These are phyloP conservation scores for Sebastes iracundus DNA, from an alignment of 2,797 vertebrate species.

Conservation along the genomic window DNA sequence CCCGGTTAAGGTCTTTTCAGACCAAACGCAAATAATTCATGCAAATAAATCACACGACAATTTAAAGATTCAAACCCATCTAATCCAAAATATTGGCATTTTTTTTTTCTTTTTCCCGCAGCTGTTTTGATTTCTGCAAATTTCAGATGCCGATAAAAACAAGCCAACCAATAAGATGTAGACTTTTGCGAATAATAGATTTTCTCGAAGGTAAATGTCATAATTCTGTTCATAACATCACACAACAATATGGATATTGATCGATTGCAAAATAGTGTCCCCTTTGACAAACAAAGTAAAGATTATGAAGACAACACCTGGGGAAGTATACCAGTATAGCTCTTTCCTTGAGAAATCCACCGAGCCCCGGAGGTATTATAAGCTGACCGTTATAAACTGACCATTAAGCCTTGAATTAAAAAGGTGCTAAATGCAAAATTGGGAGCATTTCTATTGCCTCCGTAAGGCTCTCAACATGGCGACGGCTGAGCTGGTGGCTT, in stretches of 20 bases:
- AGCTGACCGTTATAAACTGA: too few relatives aligned
- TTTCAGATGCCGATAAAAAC: not conserved
- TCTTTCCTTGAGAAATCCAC: too few relatives aligned
- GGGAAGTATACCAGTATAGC: not conserved
- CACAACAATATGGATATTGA: not conserved
- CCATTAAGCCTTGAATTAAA: too few relatives aligned
- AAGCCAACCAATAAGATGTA: not conserved
- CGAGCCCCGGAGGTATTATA: too few relatives aligned
- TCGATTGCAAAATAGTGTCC: not conserved
- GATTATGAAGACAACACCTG: not conserved
- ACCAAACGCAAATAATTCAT: too few relatives aligned
- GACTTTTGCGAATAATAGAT: not conserved
- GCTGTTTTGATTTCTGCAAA: not conserved
- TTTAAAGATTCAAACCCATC: not conserved
- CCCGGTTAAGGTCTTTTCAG: too few relatives aligned
- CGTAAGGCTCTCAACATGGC: too few relatives aligned
- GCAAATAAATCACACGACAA: not conserved
- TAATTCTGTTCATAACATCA: not conserved
- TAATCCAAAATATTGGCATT: too few relatives aligned
- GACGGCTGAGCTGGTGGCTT: too few relatives aligned
- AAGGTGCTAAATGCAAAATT: too few relatives aligned
- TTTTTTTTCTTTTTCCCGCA: not conserved
- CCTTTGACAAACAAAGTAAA: not conserved
- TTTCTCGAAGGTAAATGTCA: not conserved
- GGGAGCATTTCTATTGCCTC: too few relatives aligned